Conservation (phyloP, 2,797 vertebrate genomes). For the Characodon lateralis region DNA sequence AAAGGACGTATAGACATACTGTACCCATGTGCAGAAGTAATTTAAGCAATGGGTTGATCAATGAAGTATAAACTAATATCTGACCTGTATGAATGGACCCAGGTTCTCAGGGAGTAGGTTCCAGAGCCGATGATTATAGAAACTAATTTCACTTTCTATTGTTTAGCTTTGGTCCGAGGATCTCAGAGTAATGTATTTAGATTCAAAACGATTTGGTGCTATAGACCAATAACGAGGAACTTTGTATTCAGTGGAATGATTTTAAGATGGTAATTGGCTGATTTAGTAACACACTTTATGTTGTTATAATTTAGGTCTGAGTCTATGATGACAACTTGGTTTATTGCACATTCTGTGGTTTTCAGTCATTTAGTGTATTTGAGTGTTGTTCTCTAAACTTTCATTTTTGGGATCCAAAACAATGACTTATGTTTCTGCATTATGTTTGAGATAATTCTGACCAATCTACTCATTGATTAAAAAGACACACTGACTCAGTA, state of each 20-base stretch:
- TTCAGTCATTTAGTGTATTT: too few species aligned
- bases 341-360: not conserved
- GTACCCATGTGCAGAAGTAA: too few species aligned
- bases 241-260: not conserved
- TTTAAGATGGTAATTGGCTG: too few species aligned
- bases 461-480: not conserved
- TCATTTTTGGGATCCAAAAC: not conserved
- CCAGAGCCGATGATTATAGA: not conserved
- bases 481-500: not conserved
- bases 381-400: not conserved
- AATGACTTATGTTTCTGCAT: not conserved
- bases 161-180: not conserved
- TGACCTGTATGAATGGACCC: too few species aligned
- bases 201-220: not conserved
- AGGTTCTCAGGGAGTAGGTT: not conserved
- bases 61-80: too few species aligned
- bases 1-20: too few species aligned
- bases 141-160: not conserved
- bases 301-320: not conserved
- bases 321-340: not conserved
- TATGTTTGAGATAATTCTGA: not conserved
- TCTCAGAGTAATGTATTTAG: not conserved
- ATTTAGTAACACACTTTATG: too few species aligned
- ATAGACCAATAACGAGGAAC: not conserved
- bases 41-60: too few species aligned